Conservation (phyloP, 2,113 vertebrate genomes). For the Sigmodon hispidus region DNA sequence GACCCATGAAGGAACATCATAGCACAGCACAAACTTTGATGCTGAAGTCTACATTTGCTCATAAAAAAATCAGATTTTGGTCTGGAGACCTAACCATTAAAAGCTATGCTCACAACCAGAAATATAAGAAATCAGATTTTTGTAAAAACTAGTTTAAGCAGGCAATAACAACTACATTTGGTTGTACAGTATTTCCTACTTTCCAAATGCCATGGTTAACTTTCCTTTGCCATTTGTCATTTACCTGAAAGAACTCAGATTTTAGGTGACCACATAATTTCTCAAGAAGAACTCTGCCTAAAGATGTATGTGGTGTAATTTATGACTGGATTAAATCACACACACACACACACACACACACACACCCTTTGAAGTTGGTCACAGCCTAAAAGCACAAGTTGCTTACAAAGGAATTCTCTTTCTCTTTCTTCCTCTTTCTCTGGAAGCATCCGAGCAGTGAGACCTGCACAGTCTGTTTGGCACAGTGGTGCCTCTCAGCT, state of each 20-base stretch:
- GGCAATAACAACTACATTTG: background rate
- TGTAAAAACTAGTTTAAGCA: conserved; percentile 15
- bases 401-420: conserved; percentile 91
- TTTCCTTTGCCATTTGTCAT: conserved; percentile 25
- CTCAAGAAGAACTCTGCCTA: conserved; percentile 52
- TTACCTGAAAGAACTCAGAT: conserved; percentile 41
- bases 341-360: no score
- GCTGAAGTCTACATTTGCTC: conserved; percentile 1
- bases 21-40: background rate
- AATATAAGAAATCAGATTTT: background rate
- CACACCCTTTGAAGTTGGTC: conserved; percentile 81
- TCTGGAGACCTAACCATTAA: background rate
- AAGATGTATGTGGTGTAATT: conserved; percentile 60
- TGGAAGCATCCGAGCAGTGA: conserved; percentile 89
- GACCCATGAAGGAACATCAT: background rate
- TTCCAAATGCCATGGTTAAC: background rate
- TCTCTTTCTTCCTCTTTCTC: conserved; percentile 89
- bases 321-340: conserved; percentile 83
- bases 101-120: background rate
- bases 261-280: conserved; percentile 39
- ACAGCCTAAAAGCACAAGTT: conserved; percentile 89
- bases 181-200: conserved; percentile 12
- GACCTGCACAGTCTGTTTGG: conserved; percentile 89
- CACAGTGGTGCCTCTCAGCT: conserved; percentile 88
- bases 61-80: background rate